phyloP scores from a whole-genome alignment of 1,140 invertebrate genomes.

The Oreohelix idahoensis region DNA sequence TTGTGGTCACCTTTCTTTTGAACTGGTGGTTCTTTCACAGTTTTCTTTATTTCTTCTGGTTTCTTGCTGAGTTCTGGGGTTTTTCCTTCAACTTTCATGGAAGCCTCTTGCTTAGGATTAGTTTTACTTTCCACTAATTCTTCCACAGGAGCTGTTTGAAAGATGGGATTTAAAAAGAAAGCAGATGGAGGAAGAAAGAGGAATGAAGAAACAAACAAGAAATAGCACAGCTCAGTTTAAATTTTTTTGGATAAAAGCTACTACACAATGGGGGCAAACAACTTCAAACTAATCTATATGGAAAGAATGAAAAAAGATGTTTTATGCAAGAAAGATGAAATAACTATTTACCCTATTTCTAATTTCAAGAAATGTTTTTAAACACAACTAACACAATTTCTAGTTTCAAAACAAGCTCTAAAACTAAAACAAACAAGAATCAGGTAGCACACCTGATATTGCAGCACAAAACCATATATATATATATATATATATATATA shows the following conservation, averaged over 20 bases:
- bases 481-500: too few species aligned
- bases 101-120: slow-evolving; percentile 34
- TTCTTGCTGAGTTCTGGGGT: too few species aligned
- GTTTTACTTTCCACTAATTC: slow-evolving; percentile 28
- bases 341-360: not conserved
- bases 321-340: not conserved
- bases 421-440: not conserved
- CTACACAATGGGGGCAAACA: not conserved
- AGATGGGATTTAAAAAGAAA: not conserved
- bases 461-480: too few species aligned
- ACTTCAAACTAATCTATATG: not conserved
- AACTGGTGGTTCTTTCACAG: slow-evolving; percentile 41
- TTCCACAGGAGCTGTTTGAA: slow-evolving; percentile 1
- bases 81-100: slow-evolving; percentile 43
- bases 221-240: not conserved
- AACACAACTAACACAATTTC: not conserved
- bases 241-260: not conserved
- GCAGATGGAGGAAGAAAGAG: not conserved
- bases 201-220: not conserved
- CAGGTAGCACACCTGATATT: not conserved
- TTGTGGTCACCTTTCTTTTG: slow-evolving; percentile 34
- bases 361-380: too few species aligned
- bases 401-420: not conserved
- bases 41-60: slow-evolving; percentile 11
- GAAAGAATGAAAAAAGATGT: not conserved